Evolutionary conservation across 1,140 invertebrate species (phyloP).

Genomic region (Schlechtendalia chinensis): DNA sequence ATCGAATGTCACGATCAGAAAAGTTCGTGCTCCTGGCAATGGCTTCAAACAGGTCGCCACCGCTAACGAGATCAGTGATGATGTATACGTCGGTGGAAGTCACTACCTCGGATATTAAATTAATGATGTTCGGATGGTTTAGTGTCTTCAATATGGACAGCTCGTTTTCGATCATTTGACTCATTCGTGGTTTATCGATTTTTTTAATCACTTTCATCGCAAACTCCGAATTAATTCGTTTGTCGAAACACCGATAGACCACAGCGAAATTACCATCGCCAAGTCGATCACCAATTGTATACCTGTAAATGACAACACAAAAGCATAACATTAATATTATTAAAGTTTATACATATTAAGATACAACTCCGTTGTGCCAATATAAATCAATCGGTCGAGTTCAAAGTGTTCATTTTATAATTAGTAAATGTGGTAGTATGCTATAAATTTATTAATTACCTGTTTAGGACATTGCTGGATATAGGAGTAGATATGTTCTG

Average conservation of each 20-base stretch:
- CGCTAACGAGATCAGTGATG: slow-evolving; percentile 96
- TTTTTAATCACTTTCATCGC: slow-evolving; percentile 98
- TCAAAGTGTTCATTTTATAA: no score
- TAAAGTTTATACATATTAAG: not conserved
- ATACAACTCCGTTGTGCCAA: not conserved
- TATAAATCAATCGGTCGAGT: not conserved
- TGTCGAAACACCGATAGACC: slow-evolving; percentile 77
- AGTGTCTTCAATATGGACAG: slow-evolving; percentile 88
- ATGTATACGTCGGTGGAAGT: slow-evolving; percentile 86
- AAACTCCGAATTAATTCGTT: slow-evolving; percentile 70
- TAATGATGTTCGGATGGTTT: slow-evolving; percentile 91
- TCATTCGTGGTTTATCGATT: slow-evolving; percentile 80
- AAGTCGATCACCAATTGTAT: slow-evolving; percentile 63
- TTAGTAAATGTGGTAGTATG: not conserved
- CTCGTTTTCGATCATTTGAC: slow-evolving; percentile 82
- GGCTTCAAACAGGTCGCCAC: slow-evolving; percentile 97
- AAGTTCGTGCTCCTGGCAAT: slow-evolving; percentile 92
- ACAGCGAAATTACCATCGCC: slow-evolving; percentile 95
- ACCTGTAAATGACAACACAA: slow-evolving; percentile 52
- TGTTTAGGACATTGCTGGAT: slow-evolving; percentile 52
- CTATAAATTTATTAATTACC: slow-evolving; percentile 46
- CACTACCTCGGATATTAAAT: slow-evolving; percentile 88
- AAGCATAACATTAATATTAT: not conserved
- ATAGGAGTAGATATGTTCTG: slow-evolving; percentile 51
- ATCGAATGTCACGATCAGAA: slow-evolving; percentile 83